These are phyloP conservation scores for Bujurquina vittata DNA, from an alignment of 2,113 vertebrate genomes.

Conservation along the genomic window DNA sequence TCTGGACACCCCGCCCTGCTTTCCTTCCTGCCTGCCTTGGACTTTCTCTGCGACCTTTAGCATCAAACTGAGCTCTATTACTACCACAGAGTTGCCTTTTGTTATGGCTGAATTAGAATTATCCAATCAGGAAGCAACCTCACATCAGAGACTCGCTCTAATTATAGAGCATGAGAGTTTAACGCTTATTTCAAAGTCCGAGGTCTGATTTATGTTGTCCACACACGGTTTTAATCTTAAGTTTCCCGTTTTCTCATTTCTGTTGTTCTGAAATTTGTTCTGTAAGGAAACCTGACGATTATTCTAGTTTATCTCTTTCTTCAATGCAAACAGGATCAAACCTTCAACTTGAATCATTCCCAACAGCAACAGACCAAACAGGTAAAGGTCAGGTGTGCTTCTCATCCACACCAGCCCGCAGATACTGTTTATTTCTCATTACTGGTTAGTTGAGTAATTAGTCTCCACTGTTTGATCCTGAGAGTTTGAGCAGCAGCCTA, in stretches of 20 bases:
- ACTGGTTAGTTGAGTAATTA: not conserved
- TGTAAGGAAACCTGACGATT: too few relatives aligned
- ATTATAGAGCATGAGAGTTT: constrained; percentile 23
- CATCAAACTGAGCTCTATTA: constrained; percentile 24
- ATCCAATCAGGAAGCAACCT: constrained; percentile 33
- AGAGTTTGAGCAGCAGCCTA: too few relatives aligned
- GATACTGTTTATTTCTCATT: not conserved
- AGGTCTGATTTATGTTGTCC: not conserved
- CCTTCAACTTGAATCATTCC: not conserved
- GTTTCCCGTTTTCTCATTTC: too few relatives aligned
- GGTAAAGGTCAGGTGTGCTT: not conserved
- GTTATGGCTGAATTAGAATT: constrained; percentile 17
- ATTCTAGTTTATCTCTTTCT: not conserved
- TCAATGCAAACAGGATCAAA: not conserved
- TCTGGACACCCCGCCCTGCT: constrained; percentile 56
- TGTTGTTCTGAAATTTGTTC: too few relatives aligned
- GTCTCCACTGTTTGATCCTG: not conserved
- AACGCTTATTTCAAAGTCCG: not conserved
- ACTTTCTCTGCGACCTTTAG: constrained; percentile 57
- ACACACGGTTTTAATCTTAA: not conserved
- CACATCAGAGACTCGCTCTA: not conserved
- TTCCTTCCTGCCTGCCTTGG: constrained; percentile 58
- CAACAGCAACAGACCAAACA: not conserved
- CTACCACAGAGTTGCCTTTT: constrained; percentile 6
- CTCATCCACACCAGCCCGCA: not conserved